Percentiles rank a stretch among this genome's conserved stretches.
phyloP scores from a whole-genome alignment of 2,113 vertebrate genomes.

The Pterocles gutturalis region DNA sequence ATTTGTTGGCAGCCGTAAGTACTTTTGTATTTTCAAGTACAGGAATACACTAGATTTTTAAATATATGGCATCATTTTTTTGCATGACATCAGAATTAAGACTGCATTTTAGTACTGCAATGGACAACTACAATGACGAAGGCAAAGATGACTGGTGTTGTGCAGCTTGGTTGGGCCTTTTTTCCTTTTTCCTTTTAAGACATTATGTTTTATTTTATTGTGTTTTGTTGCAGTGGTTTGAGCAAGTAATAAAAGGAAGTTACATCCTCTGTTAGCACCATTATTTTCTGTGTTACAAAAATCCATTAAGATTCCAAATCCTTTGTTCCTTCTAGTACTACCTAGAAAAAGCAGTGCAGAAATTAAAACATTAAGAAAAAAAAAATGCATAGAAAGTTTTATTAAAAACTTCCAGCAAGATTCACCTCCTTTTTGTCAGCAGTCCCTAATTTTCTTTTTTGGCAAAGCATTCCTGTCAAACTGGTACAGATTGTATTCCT shows the following conservation, averaged over 20 bases:
- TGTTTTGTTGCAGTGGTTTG: not conserved
- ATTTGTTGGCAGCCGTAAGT: not conserved
- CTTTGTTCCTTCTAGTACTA: not conserved
- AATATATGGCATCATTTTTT: not conserved
- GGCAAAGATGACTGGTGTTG: not conserved
- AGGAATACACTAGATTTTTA: not conserved
- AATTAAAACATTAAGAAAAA: not conserved
- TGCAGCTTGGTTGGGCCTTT: not conserved
- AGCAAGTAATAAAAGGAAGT: not conserved
- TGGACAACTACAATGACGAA: not conserved
- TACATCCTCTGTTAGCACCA: not conserved
- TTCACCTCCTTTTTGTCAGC: not conserved
- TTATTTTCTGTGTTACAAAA: not conserved
- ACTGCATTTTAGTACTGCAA: not conserved
- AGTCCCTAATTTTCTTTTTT: not conserved
- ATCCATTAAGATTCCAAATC: not conserved
- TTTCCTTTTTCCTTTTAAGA: not conserved
- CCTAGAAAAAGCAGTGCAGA: not conserved
- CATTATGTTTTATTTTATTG: not conserved
- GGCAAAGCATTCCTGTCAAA: not conserved
- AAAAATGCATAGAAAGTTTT: not conserved
- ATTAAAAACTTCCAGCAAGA: not conserved
- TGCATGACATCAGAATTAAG: not conserved
- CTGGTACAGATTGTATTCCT: accelerated
- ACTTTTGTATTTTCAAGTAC: not conserved